These are phyloP conservation scores for Macaria liturata DNA, from an alignment of 2,888 invertebrate species.

Conservation along the genomic window DNA sequence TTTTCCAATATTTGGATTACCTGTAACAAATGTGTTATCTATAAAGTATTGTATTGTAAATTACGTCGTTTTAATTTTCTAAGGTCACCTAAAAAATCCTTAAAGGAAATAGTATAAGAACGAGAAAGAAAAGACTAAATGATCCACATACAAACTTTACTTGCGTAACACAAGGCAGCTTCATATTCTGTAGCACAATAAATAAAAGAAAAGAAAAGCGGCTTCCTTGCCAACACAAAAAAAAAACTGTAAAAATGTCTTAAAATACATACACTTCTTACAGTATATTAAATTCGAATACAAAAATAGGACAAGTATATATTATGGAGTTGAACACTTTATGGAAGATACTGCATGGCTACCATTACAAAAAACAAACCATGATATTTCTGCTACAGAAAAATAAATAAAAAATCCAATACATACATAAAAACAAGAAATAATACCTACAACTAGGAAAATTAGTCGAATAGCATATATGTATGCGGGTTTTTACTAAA, in stretches of 20 bases:
- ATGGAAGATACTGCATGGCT: neutral
- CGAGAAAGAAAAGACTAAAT: conserved; percentile 36
- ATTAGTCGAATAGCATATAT: conserved; percentile 19
- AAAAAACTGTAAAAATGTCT: conserved; percentile 1
- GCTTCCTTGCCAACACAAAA: conserved; percentile 24
- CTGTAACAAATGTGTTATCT: too few species aligned
- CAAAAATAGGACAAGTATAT: too few species aligned
- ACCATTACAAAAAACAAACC: neutral
- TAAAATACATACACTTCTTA: neutral
- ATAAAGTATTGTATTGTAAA: too few species aligned
- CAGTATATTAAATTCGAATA: too few species aligned
- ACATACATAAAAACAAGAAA: neutral
- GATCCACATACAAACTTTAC: conserved; percentile 66
- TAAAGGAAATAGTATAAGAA: too few species aligned
- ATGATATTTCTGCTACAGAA: neutral
- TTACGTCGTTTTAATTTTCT: too few species aligned
- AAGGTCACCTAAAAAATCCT: too few species aligned
- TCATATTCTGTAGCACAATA: conserved; percentile 47
- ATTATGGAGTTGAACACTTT: too few species aligned
- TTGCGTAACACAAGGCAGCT: conserved; percentile 56
- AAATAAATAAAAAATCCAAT: conserved; percentile 1
- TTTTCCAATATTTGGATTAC: too few species aligned
- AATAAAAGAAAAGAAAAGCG: conserved; percentile 49
- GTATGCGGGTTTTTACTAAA: conserved; percentile 5
- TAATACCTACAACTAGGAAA: conserved; percentile 15